These are phyloP conservation scores for Rhagologus leucostigma DNA, from an alignment of 2,113 vertebrate genomes.

Conservation along the genomic window DNA sequence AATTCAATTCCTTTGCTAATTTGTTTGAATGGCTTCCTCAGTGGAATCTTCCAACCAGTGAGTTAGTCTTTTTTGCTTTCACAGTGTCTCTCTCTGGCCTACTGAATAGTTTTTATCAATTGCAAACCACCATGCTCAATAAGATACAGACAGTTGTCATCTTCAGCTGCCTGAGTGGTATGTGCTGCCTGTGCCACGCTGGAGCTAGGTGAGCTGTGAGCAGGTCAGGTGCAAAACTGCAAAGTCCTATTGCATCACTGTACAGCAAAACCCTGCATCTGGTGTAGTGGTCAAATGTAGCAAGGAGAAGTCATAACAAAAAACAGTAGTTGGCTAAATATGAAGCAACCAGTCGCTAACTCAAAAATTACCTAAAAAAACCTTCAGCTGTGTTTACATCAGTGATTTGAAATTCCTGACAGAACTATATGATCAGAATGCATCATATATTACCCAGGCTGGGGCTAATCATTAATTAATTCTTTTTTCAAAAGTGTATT, in stretches of 20 bases:
- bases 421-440: background rate
- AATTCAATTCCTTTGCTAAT: background rate
- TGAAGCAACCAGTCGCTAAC: background rate
- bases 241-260: background rate
- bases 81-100: background rate
- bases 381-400: rapidly evolving
- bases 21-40: background rate
- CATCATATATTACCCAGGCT: background rate
- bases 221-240: background rate
- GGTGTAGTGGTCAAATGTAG: background rate
- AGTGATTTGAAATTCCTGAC: background rate
- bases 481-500: background rate
- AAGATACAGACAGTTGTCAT: background rate
- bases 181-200: rapidly evolving
- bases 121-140: background rate
- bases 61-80: background rate
- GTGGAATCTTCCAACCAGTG: background rate
- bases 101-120: background rate
- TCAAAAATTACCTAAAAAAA: background rate
- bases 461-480: background rate
- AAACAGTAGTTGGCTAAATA: background rate
- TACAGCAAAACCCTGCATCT: background rate
- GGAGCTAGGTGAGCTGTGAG: background rate
- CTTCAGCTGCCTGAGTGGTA: background rate
- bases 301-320: background rate